Percentiles rank a stretch among this genome's conserved stretches.
These are phyloP conservation scores for Anarsia innoxiella DNA, from an alignment of 2,888 invertebrate species.

Conservation along the genomic window DNA sequence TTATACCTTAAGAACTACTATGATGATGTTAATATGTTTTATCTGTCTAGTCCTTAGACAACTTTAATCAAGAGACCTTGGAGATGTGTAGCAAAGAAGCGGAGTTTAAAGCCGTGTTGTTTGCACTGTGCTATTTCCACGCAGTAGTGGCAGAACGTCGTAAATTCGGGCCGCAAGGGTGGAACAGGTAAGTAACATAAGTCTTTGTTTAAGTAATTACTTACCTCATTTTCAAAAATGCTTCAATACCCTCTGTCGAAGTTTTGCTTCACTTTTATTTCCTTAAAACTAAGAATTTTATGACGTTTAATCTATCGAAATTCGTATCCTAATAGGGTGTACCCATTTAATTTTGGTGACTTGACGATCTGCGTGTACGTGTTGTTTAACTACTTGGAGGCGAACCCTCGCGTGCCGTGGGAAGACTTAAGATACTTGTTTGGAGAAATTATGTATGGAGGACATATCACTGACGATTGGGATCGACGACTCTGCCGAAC, in stretches of 20 bases:
- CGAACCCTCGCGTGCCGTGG: conserved; percentile 91
- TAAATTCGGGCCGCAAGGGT: conserved; percentile 96
- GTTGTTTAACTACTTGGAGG: conserved; percentile 92
- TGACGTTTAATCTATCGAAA: too few relatives aligned
- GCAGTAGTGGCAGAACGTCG: conserved; percentile 94
- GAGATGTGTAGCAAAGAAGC: conserved; percentile 95
- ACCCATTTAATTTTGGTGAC: conserved; percentile 89
- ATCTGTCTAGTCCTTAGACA: conserved; percentile 80
- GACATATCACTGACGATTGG: conserved; percentile 98
- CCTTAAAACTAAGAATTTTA: too few relatives aligned
- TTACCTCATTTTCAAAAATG: too few relatives aligned
- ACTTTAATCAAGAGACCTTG: conserved; percentile 93
- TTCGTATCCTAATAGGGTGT: too few relatives aligned
- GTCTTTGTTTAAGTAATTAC: too few relatives aligned
- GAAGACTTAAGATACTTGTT: conserved; percentile 95
- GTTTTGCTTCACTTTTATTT: too few relatives aligned
- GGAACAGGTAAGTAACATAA: conserved; percentile 88
- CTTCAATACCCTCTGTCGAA: too few relatives aligned
- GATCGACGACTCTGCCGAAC: conserved; percentile 91
- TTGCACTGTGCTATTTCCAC: conserved; percentile 95
- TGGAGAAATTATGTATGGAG: conserved; percentile 98
- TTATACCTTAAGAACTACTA: too few relatives aligned
- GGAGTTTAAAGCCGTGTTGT: conserved; percentile 93
- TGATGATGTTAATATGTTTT: too few relatives aligned
- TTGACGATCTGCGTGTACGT: conserved; percentile 94